Conservation (phyloP, 2,888 invertebrate species). For the Petrolisthes manimaculis region DNA sequence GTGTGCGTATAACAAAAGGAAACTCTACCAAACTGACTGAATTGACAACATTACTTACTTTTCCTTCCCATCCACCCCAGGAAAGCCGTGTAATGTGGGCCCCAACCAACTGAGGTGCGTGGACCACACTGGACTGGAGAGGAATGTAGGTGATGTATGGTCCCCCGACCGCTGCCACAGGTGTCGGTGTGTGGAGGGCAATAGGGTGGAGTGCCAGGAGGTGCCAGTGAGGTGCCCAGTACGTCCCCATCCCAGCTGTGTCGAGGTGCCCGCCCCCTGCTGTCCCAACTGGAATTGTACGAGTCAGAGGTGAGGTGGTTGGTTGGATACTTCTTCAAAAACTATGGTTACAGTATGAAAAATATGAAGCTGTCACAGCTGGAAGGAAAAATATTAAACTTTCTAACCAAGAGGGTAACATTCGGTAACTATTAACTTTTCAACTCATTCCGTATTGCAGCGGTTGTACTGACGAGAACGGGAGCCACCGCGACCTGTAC, state of each 20-base stretch:
- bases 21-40: too few species aligned
- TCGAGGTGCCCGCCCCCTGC: conserved; percentile 1
- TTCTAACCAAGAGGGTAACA: too few species aligned
- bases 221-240: background rate
- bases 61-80: too few species aligned
- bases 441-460: background rate
- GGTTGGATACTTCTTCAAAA: background rate
- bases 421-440: too few species aligned
- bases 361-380: too few species aligned
- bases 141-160: conserved; percentile 14
- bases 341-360: too few species aligned
- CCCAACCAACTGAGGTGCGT: conserved; percentile 12
- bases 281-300: conserved; percentile 7
- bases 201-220: background rate
- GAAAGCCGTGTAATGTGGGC: background rate
- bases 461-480: background rate
- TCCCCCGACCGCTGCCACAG: background rate
- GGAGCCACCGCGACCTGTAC: background rate
- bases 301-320: conserved; percentile 3
- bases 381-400: too few species aligned
- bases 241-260: background rate
- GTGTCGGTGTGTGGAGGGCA: background rate
- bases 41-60: too few species aligned
- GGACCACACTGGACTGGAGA: conserved; percentile 19
- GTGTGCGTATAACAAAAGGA: too few species aligned